These are phyloP conservation scores for Eucidaris tribuloides DNA, from an alignment of 35 echinoderm and acorn worm species.

Conservation along the genomic window DNA sequence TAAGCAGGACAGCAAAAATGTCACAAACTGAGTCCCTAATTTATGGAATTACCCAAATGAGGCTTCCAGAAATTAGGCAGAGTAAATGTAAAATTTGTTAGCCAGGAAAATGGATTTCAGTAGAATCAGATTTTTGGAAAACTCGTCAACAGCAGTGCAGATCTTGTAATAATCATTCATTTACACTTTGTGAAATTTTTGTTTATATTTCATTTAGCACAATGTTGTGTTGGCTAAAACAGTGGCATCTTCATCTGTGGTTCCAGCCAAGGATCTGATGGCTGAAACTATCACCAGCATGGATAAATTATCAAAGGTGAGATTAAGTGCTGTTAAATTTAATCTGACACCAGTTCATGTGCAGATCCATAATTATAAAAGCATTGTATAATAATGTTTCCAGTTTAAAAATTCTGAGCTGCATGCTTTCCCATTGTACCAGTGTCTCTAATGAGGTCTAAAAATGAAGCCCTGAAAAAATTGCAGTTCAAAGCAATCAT, in stretches of 20 bases:
- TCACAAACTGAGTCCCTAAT: too few species aligned
- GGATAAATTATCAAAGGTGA: background rate
- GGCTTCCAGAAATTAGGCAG: too few species aligned
- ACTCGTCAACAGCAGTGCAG: background rate
- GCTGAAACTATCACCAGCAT: conserved; percentile 15
- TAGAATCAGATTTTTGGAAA: background rate
- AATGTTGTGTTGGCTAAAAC: conserved; percentile 39
- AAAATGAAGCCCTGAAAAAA: too few species aligned
- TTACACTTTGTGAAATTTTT: background rate
- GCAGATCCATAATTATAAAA: background rate
- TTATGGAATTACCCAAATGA: too few species aligned
- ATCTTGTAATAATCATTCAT: background rate
- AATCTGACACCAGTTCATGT: background rate
- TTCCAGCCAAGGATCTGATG: background rate
- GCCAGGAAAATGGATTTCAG: background rate
- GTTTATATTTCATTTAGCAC: background rate
- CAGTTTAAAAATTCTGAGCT: background rate
- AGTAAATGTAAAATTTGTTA: too few species aligned
- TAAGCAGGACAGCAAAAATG: too few species aligned
- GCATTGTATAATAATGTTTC: background rate
- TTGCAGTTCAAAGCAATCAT: too few species aligned
- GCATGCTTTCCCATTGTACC: too few species aligned
- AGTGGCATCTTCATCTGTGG: background rate
- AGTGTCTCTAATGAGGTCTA: too few species aligned
- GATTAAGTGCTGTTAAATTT: background rate